Conservation (phyloP, 2,888 invertebrate genomes). For the Leptinotarsa rubiginosa region DNA sequence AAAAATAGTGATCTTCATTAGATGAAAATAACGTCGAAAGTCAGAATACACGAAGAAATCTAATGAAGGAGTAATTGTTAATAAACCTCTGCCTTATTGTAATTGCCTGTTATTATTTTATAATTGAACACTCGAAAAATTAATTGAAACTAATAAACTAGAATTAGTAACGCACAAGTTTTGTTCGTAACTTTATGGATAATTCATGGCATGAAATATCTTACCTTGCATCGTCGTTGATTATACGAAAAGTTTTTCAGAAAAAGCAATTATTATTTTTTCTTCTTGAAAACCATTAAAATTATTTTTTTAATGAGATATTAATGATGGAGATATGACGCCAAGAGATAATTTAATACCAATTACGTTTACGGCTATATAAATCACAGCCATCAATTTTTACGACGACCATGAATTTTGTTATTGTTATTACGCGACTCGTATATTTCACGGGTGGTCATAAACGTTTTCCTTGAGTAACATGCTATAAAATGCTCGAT, state of each 20-base stretch:
- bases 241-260: background rate
- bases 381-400: conserved; percentile 48
- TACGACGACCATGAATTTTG: conserved; percentile 43
- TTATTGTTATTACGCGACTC: conserved; percentile 36
- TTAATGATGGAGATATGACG: conserved; percentile 16
- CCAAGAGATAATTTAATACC: conserved; percentile 44
- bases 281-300: conserved; percentile 1
- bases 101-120: background rate
- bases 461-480: conserved; percentile 9
- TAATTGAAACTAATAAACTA: background rate
- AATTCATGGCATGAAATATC: background rate
- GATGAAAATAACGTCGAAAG: no score
- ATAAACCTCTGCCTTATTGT: background rate
- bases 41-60: no score
- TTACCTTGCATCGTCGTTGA: background rate
- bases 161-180: background rate
- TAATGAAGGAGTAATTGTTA: background rate
- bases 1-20: no score
- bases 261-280: conserved; percentile 5
- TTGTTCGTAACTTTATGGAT: background rate
- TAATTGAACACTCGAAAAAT: background rate
- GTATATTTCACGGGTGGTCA: conserved; percentile 17
- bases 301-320: conserved; percentile 2
- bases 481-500: conserved; percentile 6
- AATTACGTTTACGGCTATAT: conserved; percentile 46